A percentile compares a stretch with the other conserved stretches of the same genome.
These are phyloP conservation scores for Mythimna albipuncta DNA, from an alignment of 2,888 invertebrate species.

Conservation along the genomic window DNA sequence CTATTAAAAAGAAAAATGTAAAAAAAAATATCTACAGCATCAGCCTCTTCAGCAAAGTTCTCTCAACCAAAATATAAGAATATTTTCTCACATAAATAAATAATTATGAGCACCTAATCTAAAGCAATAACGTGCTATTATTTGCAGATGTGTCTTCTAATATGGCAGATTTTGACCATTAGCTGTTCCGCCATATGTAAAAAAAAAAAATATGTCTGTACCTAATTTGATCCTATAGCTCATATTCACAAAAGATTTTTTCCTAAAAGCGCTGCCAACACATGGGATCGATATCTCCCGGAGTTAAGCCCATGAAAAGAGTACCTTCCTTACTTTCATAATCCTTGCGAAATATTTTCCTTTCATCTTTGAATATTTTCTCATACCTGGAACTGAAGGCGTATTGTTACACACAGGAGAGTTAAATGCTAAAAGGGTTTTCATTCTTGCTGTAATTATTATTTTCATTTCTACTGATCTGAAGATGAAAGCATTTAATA, in stretches of 20 bases:
- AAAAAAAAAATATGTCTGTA: not conserved
- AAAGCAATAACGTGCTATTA: slow-evolving; percentile 4
- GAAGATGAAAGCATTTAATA: slow-evolving; percentile 13
- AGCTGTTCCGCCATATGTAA: not conserved
- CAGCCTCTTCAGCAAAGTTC: not conserved
- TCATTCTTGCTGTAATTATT: not conserved
- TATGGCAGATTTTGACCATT: not conserved
- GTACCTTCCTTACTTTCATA: slow-evolving; percentile 6
- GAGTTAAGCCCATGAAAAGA: slow-evolving; percentile 15
- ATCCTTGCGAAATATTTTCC: slow-evolving; percentile 32
- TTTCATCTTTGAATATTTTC: slow-evolving; percentile 37
- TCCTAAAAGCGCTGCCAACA: slow-evolving; percentile 5
- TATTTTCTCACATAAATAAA: not conserved
- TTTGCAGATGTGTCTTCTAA: slow-evolving; percentile 3
- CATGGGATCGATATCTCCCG: slow-evolving; percentile 19
- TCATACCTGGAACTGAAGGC: slow-evolving; percentile 9
- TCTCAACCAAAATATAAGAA: not conserved
- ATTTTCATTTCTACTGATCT: slow-evolving; percentile 1
- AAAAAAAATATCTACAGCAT: not conserved
- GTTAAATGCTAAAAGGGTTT: slow-evolving; percentile 7
- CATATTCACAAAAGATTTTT: slow-evolving; percentile 5
- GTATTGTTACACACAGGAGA: slow-evolving; percentile 11
- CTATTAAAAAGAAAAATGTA: not conserved
- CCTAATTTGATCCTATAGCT: not conserved
- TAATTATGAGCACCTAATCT: not conserved